These are phyloP conservation scores for Coilia nasus DNA, from an alignment of 2,797 vertebrate genomes.

Conservation along the genomic window DNA sequence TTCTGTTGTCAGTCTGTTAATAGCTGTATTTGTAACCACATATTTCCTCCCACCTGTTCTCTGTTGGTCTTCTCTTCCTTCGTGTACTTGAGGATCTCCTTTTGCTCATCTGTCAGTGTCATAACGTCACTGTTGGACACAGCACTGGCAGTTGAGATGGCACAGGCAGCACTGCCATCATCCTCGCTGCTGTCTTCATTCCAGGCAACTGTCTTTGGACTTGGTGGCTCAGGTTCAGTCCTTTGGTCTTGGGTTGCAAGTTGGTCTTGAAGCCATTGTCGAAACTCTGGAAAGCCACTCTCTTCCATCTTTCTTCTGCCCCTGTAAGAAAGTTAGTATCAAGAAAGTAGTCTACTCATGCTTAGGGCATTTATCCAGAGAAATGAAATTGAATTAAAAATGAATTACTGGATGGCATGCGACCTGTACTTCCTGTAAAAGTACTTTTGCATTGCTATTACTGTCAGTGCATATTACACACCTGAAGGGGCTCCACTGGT, in stretches of 20 bases:
- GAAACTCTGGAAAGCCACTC: not conserved
- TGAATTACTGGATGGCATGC: not conserved
- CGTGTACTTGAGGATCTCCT: not conserved
- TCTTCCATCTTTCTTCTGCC: constrained; percentile 1
- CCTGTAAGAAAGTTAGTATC: not conserved
- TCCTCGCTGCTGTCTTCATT: not conserved
- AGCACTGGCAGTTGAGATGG: not conserved
- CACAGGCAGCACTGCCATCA: not conserved
- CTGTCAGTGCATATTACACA: not conserved
- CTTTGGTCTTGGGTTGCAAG: not conserved
- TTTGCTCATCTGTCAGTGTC: not conserved
- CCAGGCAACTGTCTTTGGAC: not conserved
- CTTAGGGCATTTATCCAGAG: not conserved
- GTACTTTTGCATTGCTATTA: not conserved
- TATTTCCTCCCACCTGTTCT: not conserved
- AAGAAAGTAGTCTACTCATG: not conserved
- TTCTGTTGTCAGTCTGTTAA: no score
- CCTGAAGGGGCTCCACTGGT: not conserved
- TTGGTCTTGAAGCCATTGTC: not conserved
- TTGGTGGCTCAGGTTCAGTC: not conserved
- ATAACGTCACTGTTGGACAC: not conserved
- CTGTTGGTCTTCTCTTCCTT: not conserved
- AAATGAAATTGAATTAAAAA: not conserved
- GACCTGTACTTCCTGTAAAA: not conserved
- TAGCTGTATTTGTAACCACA: no score